These are phyloP conservation scores for Brachionus rotundiformis DNA, from an alignment of 1,140 invertebrate genomes.

Conservation along the genomic window DNA sequence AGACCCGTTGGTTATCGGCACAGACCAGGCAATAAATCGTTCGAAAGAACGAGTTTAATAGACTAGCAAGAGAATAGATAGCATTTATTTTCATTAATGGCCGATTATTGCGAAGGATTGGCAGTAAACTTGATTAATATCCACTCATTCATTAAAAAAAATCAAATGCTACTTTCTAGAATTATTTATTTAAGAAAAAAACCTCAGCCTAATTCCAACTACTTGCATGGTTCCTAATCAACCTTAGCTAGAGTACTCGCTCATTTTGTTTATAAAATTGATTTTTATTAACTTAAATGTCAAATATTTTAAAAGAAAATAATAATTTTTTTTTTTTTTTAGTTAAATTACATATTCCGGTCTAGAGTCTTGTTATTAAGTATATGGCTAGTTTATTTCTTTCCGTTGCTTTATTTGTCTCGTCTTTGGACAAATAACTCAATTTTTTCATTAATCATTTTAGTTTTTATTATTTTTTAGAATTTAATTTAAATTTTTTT, in stretches of 20 bases:
- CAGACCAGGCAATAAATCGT: neutral
- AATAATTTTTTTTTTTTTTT: neutral
- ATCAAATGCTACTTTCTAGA: neutral
- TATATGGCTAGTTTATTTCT: neutral
- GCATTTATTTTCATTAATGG: conserved; percentile 19
- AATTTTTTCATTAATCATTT: neutral
- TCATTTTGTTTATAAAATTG: neutral
- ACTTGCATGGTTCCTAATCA: neutral
- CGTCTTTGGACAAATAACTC: neutral
- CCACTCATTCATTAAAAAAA: conserved; percentile 10
- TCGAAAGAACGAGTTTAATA: neutral
- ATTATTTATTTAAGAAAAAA: conserved; percentile 9
- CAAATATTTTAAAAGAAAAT: conserved; percentile 9
- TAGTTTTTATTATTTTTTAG: neutral
- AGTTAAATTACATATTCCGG: neutral
- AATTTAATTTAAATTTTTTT: neutral
- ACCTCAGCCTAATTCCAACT: neutral
- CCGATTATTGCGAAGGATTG: neutral
- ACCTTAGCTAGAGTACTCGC: neutral
- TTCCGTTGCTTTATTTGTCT: neutral
- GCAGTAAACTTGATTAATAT: conserved; percentile 3
- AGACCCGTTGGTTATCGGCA: neutral
- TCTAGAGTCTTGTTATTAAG: neutral
- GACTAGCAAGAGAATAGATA: neutral
- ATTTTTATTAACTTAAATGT: conserved; percentile 12